A percentile compares a stretch with the other conserved stretches of the same genome.
Conservation (phyloP, 2,797 vertebrate genomes). For the Notamacropus eugenii region DNA sequence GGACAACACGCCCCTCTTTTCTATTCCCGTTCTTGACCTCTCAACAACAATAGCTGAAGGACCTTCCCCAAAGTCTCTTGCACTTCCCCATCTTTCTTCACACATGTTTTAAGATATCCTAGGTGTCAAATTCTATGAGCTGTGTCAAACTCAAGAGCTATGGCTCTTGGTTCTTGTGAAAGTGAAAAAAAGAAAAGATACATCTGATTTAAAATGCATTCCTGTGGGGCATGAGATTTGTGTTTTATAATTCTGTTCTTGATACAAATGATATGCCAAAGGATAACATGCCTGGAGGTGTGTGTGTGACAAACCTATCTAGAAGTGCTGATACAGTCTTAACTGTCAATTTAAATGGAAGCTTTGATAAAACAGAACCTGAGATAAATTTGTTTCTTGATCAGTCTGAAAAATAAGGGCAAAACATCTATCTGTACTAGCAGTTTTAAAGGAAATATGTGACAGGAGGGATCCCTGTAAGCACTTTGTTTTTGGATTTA, state of each 20-base stretch:
- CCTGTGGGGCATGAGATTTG: neutral
- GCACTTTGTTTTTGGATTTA: conserved; percentile 61
- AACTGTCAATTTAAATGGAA: neutral
- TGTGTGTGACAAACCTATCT: conserved; percentile 11
- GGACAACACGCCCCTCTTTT: accelerated
- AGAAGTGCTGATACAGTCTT: conserved; percentile 13
- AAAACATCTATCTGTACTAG: neutral
- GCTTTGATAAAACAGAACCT: conserved; percentile 43
- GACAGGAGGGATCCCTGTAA: conserved; percentile 42
- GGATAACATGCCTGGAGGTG: neutral
- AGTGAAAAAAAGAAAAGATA: neutral
- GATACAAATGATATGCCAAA: neutral
- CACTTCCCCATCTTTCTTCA: neutral
- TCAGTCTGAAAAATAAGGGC: conserved; percentile 28
- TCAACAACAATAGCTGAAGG: neutral
- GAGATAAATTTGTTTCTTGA: conserved; percentile 6
- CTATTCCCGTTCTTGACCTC: neutral
- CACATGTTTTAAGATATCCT: neutral
- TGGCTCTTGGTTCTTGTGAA: neutral
- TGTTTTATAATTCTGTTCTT: neutral
- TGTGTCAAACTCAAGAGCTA: neutral
- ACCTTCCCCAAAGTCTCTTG: too few species aligned
- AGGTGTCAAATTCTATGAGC: neutral
- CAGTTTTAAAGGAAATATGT: conserved; percentile 31
- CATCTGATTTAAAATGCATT: neutral